Conservation (phyloP, 1,140 invertebrate species). For the Nephotettix cincticeps region DNA sequence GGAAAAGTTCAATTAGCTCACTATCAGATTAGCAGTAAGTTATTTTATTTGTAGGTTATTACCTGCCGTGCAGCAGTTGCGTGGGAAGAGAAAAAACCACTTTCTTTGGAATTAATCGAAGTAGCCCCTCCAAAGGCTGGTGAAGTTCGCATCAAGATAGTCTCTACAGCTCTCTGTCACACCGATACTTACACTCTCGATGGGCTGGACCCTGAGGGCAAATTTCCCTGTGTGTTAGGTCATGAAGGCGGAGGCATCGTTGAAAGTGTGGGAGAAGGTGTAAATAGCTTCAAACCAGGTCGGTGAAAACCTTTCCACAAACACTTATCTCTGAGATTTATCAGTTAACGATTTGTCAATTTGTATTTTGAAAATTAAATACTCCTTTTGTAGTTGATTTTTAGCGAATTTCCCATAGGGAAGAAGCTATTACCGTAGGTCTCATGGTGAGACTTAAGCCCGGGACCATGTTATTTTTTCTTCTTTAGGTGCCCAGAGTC, state of each 20-base stretch:
- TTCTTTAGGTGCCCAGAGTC: too few species aligned
- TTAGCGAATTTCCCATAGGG: too few species aligned
- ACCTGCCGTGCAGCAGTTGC: constrained; percentile 90
- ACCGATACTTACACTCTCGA: constrained; percentile 94
- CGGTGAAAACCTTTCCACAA: too few species aligned
- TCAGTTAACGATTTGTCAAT: background rate
- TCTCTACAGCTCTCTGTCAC: constrained; percentile 92
- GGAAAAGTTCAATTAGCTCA: too few species aligned
- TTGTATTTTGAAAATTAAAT: background rate
- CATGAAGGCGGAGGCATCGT: constrained; percentile 96
- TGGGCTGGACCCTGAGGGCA: constrained; percentile 91
- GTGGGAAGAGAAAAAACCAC: constrained; percentile 83
- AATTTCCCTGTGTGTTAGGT: constrained; percentile 90
- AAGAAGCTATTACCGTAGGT: too few species aligned
- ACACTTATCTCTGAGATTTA: too few species aligned
- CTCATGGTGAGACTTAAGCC: too few species aligned
- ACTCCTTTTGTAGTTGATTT: too few species aligned
- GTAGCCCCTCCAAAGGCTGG: constrained; percentile 92
- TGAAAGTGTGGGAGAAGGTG: constrained; percentile 93
- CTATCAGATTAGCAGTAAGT: too few species aligned
- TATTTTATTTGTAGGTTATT: constrained; percentile 59
- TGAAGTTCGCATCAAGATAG: constrained; percentile 75
- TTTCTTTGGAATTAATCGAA: constrained; percentile 87
- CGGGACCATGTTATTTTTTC: too few species aligned
- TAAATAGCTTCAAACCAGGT: constrained; percentile 82